A percentile compares a stretch with the other conserved stretches of the same genome.
phyloP scores from a whole-genome alignment of 1,140 invertebrate genomes.

The Berghia stephanieae region DNA sequence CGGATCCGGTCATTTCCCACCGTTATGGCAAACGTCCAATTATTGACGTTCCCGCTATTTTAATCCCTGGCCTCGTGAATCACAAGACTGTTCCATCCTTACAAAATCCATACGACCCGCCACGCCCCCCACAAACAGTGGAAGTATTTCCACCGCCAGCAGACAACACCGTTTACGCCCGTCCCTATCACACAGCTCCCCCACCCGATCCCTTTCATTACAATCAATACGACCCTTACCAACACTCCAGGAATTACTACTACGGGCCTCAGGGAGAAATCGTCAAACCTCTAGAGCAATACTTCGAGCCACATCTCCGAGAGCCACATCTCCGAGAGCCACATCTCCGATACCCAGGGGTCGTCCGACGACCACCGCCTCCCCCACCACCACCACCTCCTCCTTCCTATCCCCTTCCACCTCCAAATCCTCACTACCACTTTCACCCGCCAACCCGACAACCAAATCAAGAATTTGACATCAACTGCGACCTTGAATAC shows the following conservation, averaged over 20 bases:
- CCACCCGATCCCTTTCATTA: not conserved
- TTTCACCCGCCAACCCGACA: not conserved
- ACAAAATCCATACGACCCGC: slow-evolving; percentile 4
- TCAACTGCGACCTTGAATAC: slow-evolving; percentile 37
- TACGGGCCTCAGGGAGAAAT: not conserved
- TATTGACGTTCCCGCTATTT: slow-evolving; percentile 38
- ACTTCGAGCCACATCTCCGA: slow-evolving; percentile 1
- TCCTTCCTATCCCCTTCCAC: not conserved
- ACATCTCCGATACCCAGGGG: not conserved
- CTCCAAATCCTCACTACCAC: not conserved
- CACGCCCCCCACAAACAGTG: not conserved
- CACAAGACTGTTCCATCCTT: slow-evolving; percentile 20
- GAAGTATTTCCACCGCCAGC: not conserved
- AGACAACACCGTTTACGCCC: not conserved
- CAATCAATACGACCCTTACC: not conserved
- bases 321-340: slow-evolving; percentile 8
- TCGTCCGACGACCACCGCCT: not conserved
- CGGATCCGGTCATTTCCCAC: slow-evolving; percentile 40
- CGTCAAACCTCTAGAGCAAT: not conserved
- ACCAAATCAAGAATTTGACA: too few species aligned
- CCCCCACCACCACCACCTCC: not conserved
- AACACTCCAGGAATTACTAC: not conserved
- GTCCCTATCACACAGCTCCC: not conserved
- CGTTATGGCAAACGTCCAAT: slow-evolving; percentile 37
- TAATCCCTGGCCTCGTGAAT: not conserved